phyloP scores from a whole-genome alignment of 2,797 vertebrate species.

The Podarcis siculus region DNA sequence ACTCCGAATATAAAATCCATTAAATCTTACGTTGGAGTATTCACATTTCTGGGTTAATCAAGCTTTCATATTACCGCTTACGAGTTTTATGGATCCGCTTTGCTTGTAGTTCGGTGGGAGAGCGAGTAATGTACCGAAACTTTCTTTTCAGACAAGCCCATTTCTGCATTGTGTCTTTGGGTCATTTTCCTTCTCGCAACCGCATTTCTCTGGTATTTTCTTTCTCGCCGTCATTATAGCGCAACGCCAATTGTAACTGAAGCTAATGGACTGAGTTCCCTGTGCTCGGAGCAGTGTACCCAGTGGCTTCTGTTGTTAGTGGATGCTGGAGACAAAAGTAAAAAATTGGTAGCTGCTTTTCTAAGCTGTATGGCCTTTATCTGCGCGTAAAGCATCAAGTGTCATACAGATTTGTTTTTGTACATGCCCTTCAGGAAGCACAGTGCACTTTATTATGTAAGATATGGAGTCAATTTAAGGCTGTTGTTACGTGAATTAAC shows the following conservation, averaged over 20 bases:
- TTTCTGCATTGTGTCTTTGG: not conserved
- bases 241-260: constrained; percentile 31
- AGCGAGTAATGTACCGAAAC: not conserved
- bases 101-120: not conserved
- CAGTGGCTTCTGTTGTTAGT: constrained; percentile 47
- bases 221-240: constrained; percentile 54
- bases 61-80: constrained; percentile 15
- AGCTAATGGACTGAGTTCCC: constrained; percentile 32
- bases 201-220: constrained; percentile 32
- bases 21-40: not conserved
- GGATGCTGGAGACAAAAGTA: constrained; percentile 48
- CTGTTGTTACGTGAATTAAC: no score
- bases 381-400: constrained; percentile 37
- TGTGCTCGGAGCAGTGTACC: constrained; percentile 43
- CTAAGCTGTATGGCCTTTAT: constrained; percentile 58
- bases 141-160: constrained; percentile 22
- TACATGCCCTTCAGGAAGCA: not conserved
- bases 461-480: not conserved
- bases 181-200: not conserved
- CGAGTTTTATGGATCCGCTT: not conserved
- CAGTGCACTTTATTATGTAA: not conserved
- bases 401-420: constrained; percentile 4
- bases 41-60: constrained; percentile 22
- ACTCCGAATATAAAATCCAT: constrained; percentile 30
- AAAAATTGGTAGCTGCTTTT: constrained; percentile 40